phyloP scores from a whole-genome alignment of 2,113 vertebrate genomes.

The Ranitomeya variabilis region DNA sequence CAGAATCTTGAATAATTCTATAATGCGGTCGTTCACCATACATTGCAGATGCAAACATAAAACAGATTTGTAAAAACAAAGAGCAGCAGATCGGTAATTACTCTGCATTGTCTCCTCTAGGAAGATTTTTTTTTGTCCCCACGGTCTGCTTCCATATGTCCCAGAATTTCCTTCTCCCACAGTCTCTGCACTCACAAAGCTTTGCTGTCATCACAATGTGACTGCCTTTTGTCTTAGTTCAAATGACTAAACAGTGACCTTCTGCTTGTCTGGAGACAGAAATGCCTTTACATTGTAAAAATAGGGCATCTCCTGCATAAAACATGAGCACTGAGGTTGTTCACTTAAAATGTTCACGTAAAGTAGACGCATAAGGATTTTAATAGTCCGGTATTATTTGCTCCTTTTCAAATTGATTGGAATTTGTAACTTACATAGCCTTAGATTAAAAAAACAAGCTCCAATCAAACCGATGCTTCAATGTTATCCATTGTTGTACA shows the following conservation, averaged over 20 bases:
- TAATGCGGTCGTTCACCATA: not conserved
- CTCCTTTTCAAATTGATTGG: not conserved
- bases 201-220: slow-evolving; percentile 65
- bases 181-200: slow-evolving; percentile 67
- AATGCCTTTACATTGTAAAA: slow-evolving; percentile 61
- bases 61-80: not conserved
- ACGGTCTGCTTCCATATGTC: slow-evolving; percentile 65
- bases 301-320: slow-evolving; percentile 21
- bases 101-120: not conserved
- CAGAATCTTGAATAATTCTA: not conserved
- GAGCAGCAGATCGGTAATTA: not conserved
- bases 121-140: slow-evolving; percentile 62
- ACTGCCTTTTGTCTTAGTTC: slow-evolving; percentile 67
- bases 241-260: slow-evolving; percentile 67
- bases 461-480: not conserved
- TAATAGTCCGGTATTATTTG: not conserved
- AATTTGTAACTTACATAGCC: not conserved
- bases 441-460: not conserved
- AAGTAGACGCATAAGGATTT: not conserved
- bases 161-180: slow-evolving; percentile 69
- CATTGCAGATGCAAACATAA: not conserved
- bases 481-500: not conserved
- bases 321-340: not conserved
- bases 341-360: not conserved
- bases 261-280: slow-evolving; percentile 67